These are phyloP conservation scores for Philopedon plagiatum DNA, from an alignment of 2,888 invertebrate genomes.

Conservation along the genomic window DNA sequence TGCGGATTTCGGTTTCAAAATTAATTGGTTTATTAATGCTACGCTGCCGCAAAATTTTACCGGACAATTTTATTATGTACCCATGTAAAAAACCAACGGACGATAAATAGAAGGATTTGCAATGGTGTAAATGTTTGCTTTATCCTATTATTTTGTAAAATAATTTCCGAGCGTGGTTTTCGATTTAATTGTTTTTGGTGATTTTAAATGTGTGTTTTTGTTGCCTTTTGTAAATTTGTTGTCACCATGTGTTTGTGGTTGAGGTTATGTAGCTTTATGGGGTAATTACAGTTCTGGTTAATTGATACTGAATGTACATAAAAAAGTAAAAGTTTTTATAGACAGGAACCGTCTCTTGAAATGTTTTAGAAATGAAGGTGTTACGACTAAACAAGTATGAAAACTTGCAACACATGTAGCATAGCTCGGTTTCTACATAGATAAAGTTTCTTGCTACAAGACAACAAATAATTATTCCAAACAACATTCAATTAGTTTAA, in stretches of 20 bases:
- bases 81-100: slow-evolving; percentile 49
- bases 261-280: slow-evolving; percentile 9
- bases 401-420: no score
- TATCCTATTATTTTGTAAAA: slow-evolving; percentile 42
- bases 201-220: slow-evolving; percentile 36
- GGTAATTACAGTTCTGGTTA: no score
- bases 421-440: no score
- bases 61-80: slow-evolving; percentile 51
- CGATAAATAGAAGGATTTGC: slow-evolving; percentile 52
- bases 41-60: slow-evolving; percentile 56
- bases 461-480: no score
- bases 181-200: slow-evolving; percentile 42
- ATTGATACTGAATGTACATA: no score
- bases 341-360: no score
- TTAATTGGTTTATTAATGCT: slow-evolving; percentile 66
- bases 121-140: slow-evolving; percentile 41
- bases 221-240: slow-evolving; percentile 8
- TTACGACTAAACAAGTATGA: no score
- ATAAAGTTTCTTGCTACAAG: no score
- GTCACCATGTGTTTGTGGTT: slow-evolving; percentile 16
- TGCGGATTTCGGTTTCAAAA: slow-evolving; percentile 65
- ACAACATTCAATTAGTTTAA: no score
- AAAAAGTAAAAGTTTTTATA: no score
- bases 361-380: no score
- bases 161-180: slow-evolving; percentile 38